These are phyloP conservation scores for Rafetus swinhoei DNA, from an alignment of 2,113 vertebrate genomes.

Conservation along the genomic window DNA sequence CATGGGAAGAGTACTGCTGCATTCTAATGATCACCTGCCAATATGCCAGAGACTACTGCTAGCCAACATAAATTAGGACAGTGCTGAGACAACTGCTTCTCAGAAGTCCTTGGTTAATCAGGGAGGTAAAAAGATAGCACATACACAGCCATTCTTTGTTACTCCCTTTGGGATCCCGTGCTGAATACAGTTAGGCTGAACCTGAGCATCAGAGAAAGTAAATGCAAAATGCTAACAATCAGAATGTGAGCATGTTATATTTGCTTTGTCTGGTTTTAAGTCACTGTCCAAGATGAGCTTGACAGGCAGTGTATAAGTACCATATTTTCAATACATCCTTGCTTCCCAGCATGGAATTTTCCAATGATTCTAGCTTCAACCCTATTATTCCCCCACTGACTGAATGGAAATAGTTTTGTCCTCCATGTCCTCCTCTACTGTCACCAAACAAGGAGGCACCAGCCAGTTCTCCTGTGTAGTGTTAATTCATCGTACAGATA, in stretches of 20 bases:
- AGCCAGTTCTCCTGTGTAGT: not conserved
- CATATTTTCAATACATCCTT: not conserved
- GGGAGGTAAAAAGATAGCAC: not conserved
- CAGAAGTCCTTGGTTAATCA: not conserved
- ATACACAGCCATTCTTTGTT: not conserved
- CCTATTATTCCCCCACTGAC: not conserved
- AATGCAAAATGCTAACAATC: not conserved
- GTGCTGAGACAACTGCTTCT: not conserved
- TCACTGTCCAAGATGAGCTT: not conserved
- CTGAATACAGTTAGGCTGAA: not conserved
- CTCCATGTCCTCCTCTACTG: not conserved
- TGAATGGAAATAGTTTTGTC: not conserved
- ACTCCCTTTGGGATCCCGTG: not conserved
- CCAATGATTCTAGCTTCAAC: not conserved
- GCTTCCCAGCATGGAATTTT: not conserved
- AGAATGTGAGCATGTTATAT: not conserved
- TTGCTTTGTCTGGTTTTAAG: not conserved
- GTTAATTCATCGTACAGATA: not conserved
- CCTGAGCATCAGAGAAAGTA: not conserved
- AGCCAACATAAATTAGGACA: not conserved
- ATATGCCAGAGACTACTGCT: not conserved
- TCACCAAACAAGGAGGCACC: not conserved
- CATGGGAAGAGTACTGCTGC: not conserved
- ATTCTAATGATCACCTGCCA: not conserved
- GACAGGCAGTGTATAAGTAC: not conserved